Conservation (phyloP, 2,797 vertebrate genomes). For the Hemitrygon akajei region DNA sequence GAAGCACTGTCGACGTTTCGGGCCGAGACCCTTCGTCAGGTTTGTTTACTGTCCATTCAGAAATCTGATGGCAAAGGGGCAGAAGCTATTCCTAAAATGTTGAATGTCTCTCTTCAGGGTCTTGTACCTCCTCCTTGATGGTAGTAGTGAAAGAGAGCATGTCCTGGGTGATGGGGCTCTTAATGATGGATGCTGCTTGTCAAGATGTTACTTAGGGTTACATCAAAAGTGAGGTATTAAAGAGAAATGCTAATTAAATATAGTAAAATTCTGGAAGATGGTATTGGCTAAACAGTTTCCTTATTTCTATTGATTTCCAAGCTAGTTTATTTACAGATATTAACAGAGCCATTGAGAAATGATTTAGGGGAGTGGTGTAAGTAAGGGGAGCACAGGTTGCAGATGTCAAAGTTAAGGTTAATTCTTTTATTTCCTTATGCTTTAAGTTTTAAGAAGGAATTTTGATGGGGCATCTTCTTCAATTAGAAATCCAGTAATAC, state of each 20-base stretch:
- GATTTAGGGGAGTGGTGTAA: not conserved
- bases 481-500: not conserved
- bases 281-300: not conserved
- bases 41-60: too few species aligned
- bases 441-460: not conserved
- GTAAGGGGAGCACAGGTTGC: too few species aligned
- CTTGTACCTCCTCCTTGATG: too few species aligned
- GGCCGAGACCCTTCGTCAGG: too few species aligned
- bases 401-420: not conserved
- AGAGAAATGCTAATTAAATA: not conserved
- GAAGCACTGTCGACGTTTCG: too few species aligned
- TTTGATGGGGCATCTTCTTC: not conserved
- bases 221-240: not conserved
- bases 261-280: not conserved
- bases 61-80: too few species aligned
- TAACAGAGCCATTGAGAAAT: not conserved
- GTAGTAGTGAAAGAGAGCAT: too few species aligned
- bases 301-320: not conserved
- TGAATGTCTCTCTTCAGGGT: too few species aligned
- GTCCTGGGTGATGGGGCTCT: too few species aligned
- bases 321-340: not conserved
- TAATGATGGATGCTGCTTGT: too few species aligned
- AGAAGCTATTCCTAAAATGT: too few species aligned
- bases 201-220: not conserved
- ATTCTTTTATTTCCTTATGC: not conserved